Conservation (phyloP, 1,140 invertebrate species). For the Drosophila sp. region DNA sequence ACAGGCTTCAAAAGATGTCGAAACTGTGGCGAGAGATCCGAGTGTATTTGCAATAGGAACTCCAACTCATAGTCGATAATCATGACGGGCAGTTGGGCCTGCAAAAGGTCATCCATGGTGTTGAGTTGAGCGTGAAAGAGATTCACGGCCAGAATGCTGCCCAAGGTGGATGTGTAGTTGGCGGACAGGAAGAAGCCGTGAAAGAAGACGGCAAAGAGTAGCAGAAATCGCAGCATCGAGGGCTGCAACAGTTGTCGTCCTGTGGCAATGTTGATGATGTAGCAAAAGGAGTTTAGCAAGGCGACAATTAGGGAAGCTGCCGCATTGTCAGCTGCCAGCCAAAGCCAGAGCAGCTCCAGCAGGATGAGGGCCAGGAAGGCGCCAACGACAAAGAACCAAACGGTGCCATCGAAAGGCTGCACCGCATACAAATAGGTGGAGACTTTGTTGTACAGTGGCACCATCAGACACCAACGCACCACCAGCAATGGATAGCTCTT, state of each 20-base stretch:
- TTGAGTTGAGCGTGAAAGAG: constrained; percentile 75
- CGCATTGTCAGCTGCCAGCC: not conserved
- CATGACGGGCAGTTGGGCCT: constrained; percentile 66
- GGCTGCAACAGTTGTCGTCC: constrained; percentile 53
- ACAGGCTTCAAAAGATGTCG: constrained; percentile 56
- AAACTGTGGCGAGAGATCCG: constrained; percentile 56
- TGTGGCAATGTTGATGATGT: constrained; percentile 68
- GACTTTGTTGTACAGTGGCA: constrained; percentile 66
- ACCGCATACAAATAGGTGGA: constrained; percentile 69
- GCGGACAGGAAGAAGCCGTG: constrained; percentile 73
- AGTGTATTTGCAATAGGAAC: constrained; percentile 53
- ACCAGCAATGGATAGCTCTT: constrained; percentile 72
- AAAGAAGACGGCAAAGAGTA: constrained; percentile 62
- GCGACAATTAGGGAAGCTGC: not conserved
- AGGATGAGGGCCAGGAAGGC: constrained; percentile 42
- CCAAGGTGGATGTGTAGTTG: constrained; percentile 74
- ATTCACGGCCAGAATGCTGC: constrained; percentile 74
- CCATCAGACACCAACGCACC: constrained; percentile 78
- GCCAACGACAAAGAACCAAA: constrained; percentile 65
- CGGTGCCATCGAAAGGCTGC: constrained; percentile 60
- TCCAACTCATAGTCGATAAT: constrained; percentile 79
- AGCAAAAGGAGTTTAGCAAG: constrained; percentile 59
- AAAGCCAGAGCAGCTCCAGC: constrained; percentile 60
- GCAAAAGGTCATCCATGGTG: constrained; percentile 68
- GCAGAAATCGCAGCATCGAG: constrained; percentile 47